phyloP scores from a whole-genome alignment of 1,140 invertebrate genomes.

The Ooceraea biroi region DNA sequence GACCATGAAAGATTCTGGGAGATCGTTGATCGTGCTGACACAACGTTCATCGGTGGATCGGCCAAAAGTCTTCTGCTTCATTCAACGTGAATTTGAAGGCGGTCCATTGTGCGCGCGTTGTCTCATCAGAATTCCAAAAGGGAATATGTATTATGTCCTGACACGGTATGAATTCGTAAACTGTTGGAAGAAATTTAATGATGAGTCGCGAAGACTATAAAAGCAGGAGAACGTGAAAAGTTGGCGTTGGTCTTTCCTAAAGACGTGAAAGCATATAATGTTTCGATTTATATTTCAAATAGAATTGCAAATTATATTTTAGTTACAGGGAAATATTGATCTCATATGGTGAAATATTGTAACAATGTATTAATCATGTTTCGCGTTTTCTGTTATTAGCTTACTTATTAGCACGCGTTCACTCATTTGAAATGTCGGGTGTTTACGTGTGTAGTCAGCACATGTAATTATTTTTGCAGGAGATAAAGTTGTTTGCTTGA shows the following conservation, averaged over 20 bases:
- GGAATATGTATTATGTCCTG: neutral
- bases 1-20: conserved; percentile 33
- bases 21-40: conserved; percentile 2
- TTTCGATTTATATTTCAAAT: neutral
- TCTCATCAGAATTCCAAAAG: conserved; percentile 35
- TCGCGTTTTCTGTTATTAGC: neutral
- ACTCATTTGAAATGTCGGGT: neutral
- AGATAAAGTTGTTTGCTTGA: conserved; percentile 13
- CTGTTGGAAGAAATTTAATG: neutral
- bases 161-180: conserved; percentile 1
- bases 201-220: neutral
- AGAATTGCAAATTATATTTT: neutral
- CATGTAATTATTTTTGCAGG: conserved; percentile 5
- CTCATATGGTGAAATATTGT: neutral
- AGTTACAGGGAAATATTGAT: neutral
- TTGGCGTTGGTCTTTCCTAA: neutral
- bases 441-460: neutral
- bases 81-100: conserved; percentile 24
- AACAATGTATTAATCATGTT: neutral
- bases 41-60: neutral
- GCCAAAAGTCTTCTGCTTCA: conserved; percentile 14
- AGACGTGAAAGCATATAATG: neutral
- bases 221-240: neutral
- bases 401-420: neutral
- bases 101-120: conserved; percentile 19